phyloP scores from a whole-genome alignment of 2,888 invertebrate species.

The Drepanosiphum platanoidis region DNA sequence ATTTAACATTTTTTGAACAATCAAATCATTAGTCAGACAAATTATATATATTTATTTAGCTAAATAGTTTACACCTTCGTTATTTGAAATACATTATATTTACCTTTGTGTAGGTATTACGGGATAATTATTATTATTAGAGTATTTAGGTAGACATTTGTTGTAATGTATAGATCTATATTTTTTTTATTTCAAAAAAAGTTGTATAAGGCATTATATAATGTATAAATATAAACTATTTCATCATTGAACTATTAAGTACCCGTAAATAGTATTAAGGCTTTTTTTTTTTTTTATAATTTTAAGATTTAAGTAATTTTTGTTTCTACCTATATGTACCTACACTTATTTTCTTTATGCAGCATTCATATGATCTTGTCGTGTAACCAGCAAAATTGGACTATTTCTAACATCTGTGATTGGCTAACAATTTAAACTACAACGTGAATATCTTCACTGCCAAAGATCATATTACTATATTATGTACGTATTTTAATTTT shows the following conservation, averaged over 20 bases:
- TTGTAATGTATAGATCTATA: too few species aligned
- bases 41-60: too few species aligned
- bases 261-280: neutral
- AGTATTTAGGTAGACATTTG: too few species aligned
- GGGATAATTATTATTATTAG: too few species aligned
- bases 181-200: too few species aligned
- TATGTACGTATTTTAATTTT: conserved; percentile 34
- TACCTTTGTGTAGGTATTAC: too few species aligned
- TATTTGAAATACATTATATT: too few species aligned
- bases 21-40: too few species aligned
- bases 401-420: conserved; percentile 15
- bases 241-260: neutral
- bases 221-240: neutral
- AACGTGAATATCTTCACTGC: conserved; percentile 31
- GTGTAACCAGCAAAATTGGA: conserved; percentile 39
- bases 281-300: neutral
- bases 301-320: neutral
- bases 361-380: conserved; percentile 25
- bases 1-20: too few species aligned
- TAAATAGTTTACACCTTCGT: too few species aligned
- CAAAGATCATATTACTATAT: conserved; percentile 40
- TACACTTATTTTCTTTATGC: conserved; percentile 18
- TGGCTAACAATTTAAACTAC: conserved; percentile 21
- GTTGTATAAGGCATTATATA: too few species aligned
- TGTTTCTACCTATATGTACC: conserved; percentile 33